These are phyloP conservation scores for Tachycineta bicolor DNA, from an alignment of 2,113 vertebrate species.

Conservation along the genomic window DNA sequence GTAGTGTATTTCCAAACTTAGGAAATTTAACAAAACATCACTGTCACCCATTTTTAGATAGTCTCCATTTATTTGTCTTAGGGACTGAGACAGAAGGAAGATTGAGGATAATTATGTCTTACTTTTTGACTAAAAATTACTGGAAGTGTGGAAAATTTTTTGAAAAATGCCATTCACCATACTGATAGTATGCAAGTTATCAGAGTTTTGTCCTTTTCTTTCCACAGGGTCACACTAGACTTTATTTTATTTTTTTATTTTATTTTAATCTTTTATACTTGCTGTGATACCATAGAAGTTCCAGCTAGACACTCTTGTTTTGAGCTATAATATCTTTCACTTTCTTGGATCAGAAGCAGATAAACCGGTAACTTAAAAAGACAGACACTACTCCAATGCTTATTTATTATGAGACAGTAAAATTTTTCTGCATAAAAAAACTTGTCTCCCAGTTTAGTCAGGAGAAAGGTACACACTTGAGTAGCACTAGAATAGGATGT, in stretches of 20 bases:
- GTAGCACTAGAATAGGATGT: background rate
- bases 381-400: background rate
- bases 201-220: background rate
- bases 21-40: background rate
- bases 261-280: background rate
- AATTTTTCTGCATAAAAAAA: background rate
- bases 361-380: background rate
- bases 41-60: background rate
- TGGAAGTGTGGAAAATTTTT: background rate
- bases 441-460: background rate
- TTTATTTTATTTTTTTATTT: background rate
- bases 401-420: background rate
- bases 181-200: background rate
- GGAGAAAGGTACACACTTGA: background rate
- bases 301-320: background rate
- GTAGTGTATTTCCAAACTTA: background rate
- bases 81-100: background rate
- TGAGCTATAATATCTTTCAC: background rate
- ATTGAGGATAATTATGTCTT: background rate
- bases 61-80: background rate
- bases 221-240: fast-evolving
- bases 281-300: background rate
- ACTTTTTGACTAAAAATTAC: background rate
- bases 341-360: background rate
- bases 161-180: background rate